These are phyloP conservation scores for Perccottus glenii DNA, from an alignment of 2,113 vertebrate species.

Conservation along the genomic window DNA sequence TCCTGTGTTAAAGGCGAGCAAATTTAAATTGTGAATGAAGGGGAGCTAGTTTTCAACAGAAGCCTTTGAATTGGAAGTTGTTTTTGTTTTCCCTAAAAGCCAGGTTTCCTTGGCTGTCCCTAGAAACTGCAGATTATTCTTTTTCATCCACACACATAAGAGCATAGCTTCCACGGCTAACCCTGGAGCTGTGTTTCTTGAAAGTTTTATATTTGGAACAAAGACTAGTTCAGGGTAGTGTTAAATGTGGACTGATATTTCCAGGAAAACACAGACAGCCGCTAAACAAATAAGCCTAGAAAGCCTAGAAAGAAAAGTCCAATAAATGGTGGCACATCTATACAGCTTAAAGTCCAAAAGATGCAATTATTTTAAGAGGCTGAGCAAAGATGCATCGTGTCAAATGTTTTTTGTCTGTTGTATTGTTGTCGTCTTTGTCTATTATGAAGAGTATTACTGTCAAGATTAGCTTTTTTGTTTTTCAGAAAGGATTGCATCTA, in stretches of 20 bases:
- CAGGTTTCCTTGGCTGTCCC: constrained; percentile 8
- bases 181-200: constrained; percentile 28
- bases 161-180: constrained; percentile 14
- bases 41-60: constrained; percentile 13
- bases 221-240: background rate
- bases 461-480: constrained; percentile 26
- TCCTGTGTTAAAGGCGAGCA: background rate
- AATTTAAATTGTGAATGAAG: constrained; percentile 9
- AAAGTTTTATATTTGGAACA: constrained; percentile 10
- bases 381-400: background rate
- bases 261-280: background rate
- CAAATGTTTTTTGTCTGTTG: constrained; percentile 7
- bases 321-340: background rate
- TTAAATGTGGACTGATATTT: background rate
- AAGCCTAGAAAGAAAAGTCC: background rate
- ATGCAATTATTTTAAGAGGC: background rate
- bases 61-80: constrained; percentile 17
- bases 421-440: constrained; percentile 24
- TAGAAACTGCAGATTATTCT: background rate
- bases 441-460: constrained; percentile 31
- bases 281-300: too few species aligned
- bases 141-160: background rate
- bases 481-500: constrained; percentile 25
- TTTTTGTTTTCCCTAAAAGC: constrained; percentile 34
- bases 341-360: constrained; percentile 11